Evolutionary conservation across 2,888 invertebrate genomes (phyloP).

Genomic region (Aspidiotus destructor): DNA sequence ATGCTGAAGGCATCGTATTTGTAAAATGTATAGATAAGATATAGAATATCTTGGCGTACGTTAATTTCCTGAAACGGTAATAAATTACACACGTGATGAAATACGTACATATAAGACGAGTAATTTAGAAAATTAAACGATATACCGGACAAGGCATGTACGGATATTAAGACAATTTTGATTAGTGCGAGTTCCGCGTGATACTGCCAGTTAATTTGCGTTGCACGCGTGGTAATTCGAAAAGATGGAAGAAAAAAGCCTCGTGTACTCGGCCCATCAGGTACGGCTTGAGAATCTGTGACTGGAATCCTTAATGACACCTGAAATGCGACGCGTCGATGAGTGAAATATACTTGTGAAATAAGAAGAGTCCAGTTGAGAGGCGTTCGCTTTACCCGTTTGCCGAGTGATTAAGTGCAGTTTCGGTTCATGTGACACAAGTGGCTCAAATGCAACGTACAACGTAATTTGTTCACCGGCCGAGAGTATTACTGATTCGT

Average conservation of each 20-base stretch:
- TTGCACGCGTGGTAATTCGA: not conserved
- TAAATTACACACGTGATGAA: not conserved
- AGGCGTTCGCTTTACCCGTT: not conserved
- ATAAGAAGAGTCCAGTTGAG: not conserved
- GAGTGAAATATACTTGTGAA: not conserved
- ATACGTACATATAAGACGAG: not conserved
- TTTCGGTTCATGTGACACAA: slow-evolving; percentile 26
- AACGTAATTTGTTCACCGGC: slow-evolving; percentile 16
- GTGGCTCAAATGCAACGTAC: slow-evolving; percentile 17
- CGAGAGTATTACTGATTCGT: slow-evolving; percentile 20
- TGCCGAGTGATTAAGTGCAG: slow-evolving; percentile 18
- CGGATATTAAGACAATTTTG: not conserved
- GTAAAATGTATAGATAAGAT: not conserved
- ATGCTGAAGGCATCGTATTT: not conserved
- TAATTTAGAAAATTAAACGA: slow-evolving; percentile 1
- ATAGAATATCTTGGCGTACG: not conserved
- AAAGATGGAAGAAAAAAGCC: not conserved
- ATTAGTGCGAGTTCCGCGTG: not conserved
- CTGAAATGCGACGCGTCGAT: slow-evolving; percentile 2
- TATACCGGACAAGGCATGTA: not conserved
- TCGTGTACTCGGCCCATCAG: not conserved
- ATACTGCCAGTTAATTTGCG: not conserved
- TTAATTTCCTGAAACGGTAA: not conserved
- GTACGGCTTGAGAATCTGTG: not conserved
- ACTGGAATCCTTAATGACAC: not conserved